Conservation (phyloP, 2,888 invertebrate genomes). For the Calliphora vomitoria region DNA sequence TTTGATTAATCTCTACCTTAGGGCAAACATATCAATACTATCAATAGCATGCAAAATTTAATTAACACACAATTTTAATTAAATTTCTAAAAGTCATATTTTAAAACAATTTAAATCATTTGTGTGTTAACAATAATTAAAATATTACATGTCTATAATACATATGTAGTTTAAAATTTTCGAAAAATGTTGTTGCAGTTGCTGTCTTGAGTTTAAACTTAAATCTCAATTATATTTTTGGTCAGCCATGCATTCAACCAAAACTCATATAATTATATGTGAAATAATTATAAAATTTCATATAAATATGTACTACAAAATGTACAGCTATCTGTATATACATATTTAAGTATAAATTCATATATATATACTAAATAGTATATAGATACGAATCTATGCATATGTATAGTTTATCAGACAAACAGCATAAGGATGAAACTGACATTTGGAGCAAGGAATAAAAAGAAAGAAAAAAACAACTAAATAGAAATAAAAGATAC, state of each 20-base stretch:
- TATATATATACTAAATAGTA: neutral
- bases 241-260: conserved; percentile 63
- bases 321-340: neutral
- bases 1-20: neutral
- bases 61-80: conserved; percentile 31
- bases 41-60: conserved; percentile 4
- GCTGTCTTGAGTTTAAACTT: conserved; percentile 14
- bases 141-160: conserved; percentile 9
- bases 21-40: neutral
- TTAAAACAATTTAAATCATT: conserved; percentile 1
- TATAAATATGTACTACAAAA: neutral
- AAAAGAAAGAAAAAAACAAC: neutral
- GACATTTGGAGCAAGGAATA: neutral
- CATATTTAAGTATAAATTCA: neutral
- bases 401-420: conserved; percentile 9
- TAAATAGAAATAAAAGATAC: conserved; percentile 10
- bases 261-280: conserved; percentile 48
- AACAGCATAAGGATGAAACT: neutral
- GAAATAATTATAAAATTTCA: conserved; percentile 29
- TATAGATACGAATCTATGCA: too few species aligned
- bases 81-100: conserved; percentile 14
- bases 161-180: neutral
- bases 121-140: conserved; percentile 27
- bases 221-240: conserved; percentile 52
- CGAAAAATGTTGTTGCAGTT: neutral